phyloP scores from a whole-genome alignment of 1,140 invertebrate species.

The Drosophila prosaltans region DNA sequence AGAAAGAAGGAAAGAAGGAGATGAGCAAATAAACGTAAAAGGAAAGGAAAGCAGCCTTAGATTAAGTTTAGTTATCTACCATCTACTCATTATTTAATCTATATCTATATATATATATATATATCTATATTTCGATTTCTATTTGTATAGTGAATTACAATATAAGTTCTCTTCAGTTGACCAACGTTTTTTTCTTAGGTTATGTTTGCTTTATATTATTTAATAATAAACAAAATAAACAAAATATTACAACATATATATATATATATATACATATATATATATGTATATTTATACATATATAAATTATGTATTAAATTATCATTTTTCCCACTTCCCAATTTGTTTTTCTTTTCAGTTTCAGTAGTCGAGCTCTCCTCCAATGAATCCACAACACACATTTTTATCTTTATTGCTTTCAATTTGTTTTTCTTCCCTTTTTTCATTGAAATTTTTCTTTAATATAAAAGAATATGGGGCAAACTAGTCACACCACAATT shows the following conservation, averaged over 20 bases:
- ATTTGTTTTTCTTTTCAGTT: no score
- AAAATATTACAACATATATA: slow-evolving; percentile 20
- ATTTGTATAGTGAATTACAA: background rate
- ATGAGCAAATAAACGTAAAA: slow-evolving; percentile 22
- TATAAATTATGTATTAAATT: background rate
- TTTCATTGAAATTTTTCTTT: background rate
- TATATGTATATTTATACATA: slow-evolving; percentile 1
- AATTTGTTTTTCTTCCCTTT: no score
- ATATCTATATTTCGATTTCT: slow-evolving; percentile 33
- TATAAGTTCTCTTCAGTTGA: slow-evolving; percentile 7
- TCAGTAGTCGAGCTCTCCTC: no score
- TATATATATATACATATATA: slow-evolving; percentile 11
- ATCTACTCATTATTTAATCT: slow-evolving; percentile 67
- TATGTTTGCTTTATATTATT: slow-evolving; percentile 10
- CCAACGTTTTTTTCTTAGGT: slow-evolving; percentile 6
- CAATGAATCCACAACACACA: no score
- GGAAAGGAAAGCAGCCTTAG: slow-evolving; percentile 34
- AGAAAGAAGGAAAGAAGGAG: background rate
- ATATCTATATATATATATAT: slow-evolving; percentile 38
- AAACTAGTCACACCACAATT: slow-evolving; percentile 21
- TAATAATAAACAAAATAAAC: slow-evolving; percentile 6
- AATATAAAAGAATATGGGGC: slow-evolving; percentile 14
- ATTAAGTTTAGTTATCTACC: slow-evolving; percentile 48
- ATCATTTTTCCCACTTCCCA: background rate
- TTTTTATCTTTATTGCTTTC: no score